Conservation (phyloP, 37 sponge, comb jelly and placozoan species). For the Ephydatia muelleri region DNA sequence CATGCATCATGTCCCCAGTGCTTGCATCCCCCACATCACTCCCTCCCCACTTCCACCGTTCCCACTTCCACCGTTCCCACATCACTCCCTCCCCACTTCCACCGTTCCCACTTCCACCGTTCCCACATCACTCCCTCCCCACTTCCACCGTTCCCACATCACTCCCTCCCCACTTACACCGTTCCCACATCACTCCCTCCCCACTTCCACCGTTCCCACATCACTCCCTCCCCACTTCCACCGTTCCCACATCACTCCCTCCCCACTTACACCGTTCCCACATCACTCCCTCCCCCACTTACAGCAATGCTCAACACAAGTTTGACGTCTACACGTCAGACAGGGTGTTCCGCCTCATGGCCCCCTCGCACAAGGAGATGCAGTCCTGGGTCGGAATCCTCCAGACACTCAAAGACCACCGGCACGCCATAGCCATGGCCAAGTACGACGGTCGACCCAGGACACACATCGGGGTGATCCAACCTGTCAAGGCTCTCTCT, state of each 20-base stretch:
- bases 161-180: no score
- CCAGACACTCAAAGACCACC: conserved; percentile 64
- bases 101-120: no score
- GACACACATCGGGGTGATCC: neutral
- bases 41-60: neutral
- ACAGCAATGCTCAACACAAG: conserved; percentile 26
- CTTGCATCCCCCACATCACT: no score
- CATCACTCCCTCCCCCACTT: conserved; percentile 24
- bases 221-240: no score
- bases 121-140: no score
- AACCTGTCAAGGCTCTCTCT: neutral
- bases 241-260: neutral
- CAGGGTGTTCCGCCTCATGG: conserved; percentile 45
- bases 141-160: no score
- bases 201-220: neutral
- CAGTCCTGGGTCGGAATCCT: conserved; percentile 86
- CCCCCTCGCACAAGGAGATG: conserved; percentile 77
- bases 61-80: no score
- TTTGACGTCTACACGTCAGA: conserved; percentile 57
- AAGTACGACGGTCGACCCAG: neutral
- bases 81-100: no score
- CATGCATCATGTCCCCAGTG: no score
- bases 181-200: neutral
- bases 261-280: neutral
- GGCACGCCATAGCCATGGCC: no score